Conservation (phyloP, 2,797 vertebrate genomes). For the Urophycis tenuis region DNA sequence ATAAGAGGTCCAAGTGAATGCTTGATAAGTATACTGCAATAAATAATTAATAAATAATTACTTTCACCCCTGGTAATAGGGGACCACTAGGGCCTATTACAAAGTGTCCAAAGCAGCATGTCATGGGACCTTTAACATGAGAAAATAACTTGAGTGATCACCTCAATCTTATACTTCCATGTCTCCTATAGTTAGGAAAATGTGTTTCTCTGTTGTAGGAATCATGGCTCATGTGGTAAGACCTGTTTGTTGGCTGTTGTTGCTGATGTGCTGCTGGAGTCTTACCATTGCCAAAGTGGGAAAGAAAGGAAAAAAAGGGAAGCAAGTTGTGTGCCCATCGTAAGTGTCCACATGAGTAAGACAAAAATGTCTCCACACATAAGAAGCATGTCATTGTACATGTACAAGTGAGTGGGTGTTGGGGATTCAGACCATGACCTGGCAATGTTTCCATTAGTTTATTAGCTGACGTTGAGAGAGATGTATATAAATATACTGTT, state of each 20-base stretch:
- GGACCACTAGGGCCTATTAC: too few relatives aligned
- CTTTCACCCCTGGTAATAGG: too few relatives aligned
- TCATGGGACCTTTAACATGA: too few relatives aligned
- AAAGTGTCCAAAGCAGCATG: too few relatives aligned
- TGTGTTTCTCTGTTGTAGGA: slow-evolving; percentile 54
- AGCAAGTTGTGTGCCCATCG: slow-evolving; percentile 90
- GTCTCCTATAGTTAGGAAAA: not conserved
- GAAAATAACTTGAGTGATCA: too few relatives aligned
- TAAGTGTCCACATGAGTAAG: slow-evolving; percentile 62
- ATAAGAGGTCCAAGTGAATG: too few relatives aligned
- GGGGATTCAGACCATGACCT: not conserved
- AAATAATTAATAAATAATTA: too few relatives aligned
- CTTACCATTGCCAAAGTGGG: slow-evolving; percentile 61
- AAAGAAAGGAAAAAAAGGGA: slow-evolving; percentile 89
- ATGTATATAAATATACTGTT: not conserved
- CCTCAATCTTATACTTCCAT: too few relatives aligned
- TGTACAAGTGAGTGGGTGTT: not conserved
- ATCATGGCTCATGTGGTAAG: slow-evolving; percentile 64
- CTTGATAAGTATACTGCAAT: too few relatives aligned
- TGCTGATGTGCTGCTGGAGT: slow-evolving; percentile 73
- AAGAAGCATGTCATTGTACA: not conserved
- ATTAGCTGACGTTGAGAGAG: not conserved
- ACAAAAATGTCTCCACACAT: not conserved
- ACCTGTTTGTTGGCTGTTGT: slow-evolving; percentile 64
- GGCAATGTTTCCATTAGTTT: too few relatives aligned